phyloP scores from a whole-genome alignment of 2,888 invertebrate genomes.

The Chrysolina oricalcia region DNA sequence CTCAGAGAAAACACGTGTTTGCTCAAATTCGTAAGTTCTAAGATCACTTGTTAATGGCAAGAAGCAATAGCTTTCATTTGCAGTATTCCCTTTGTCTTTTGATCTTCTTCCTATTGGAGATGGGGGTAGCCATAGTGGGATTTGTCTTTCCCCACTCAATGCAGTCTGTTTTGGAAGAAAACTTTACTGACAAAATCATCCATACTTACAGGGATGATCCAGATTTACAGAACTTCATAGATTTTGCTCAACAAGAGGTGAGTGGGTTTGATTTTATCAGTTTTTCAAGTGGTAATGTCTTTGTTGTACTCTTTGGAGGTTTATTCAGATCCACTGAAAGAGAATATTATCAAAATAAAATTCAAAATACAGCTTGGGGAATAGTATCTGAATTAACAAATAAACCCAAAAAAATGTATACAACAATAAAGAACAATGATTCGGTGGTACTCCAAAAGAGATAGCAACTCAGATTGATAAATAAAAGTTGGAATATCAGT shows the following conservation, averaged over 20 bases:
- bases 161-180: constrained; percentile 87
- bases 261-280: constrained; percentile 64
- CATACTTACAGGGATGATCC: constrained; percentile 94
- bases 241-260: constrained; percentile 95
- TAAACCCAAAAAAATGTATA: too few relatives aligned
- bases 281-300: background rate
- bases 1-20: constrained; percentile 93
- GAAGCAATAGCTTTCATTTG: constrained; percentile 52
- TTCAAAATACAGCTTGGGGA: too few relatives aligned
- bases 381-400: too few relatives aligned
- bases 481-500: too few relatives aligned
- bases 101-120: constrained; percentile 91
- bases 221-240: constrained; percentile 94
- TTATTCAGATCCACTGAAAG: too few relatives aligned
- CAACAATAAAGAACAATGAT: too few relatives aligned
- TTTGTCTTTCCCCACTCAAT: constrained; percentile 95
- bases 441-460: too few relatives aligned
- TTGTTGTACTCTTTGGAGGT: too few relatives aligned
- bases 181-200: constrained; percentile 92
- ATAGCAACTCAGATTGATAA: too few relatives aligned
- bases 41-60: background rate
- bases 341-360: too few relatives aligned
- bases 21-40: constrained; percentile 87
- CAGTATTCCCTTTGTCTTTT: constrained; percentile 93
- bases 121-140: constrained; percentile 92